phyloP scores from a whole-genome alignment of 2,797 vertebrate species.

The Hydrocynus forskahlii region DNA sequence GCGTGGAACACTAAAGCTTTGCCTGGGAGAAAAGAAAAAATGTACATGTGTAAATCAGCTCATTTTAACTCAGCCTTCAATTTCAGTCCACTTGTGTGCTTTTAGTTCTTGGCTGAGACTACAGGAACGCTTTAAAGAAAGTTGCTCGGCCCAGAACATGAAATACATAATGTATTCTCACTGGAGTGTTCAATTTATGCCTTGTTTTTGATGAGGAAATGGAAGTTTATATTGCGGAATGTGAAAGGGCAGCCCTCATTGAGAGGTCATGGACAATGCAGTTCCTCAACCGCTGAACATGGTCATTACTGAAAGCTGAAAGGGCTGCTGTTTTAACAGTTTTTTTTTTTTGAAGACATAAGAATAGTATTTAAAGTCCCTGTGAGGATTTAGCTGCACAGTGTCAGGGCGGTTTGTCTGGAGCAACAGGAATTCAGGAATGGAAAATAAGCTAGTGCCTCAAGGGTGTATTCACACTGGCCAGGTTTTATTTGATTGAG shows the following conservation, averaged over 20 bases:
- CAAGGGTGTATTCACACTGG: neutral
- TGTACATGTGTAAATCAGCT: neutral
- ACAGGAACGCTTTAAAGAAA: neutral
- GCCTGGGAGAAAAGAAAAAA: neutral
- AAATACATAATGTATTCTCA: neutral
- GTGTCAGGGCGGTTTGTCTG: neutral
- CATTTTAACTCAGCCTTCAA: neutral
- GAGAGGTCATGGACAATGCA: conserved; percentile 10
- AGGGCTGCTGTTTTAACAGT: neutral
- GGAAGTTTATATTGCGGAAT: neutral
- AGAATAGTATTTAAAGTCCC: conserved; percentile 1
- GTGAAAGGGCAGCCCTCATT: conserved; percentile 21
- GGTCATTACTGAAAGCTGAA: neutral
- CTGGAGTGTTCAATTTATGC: conserved; percentile 1
- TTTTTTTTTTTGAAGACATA: neutral
- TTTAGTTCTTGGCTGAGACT: neutral
- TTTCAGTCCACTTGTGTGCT: neutral
- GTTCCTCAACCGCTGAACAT: neutral
- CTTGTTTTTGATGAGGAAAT: conserved; percentile 25
- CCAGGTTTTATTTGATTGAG: neutral
- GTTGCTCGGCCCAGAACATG: neutral
- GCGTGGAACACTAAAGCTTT: neutral
- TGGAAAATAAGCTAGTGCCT: neutral
- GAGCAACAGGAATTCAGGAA: neutral
- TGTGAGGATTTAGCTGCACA: neutral